Conservation (phyloP, 2,797 vertebrate genomes). For the Nyctalus aviator region DNA sequence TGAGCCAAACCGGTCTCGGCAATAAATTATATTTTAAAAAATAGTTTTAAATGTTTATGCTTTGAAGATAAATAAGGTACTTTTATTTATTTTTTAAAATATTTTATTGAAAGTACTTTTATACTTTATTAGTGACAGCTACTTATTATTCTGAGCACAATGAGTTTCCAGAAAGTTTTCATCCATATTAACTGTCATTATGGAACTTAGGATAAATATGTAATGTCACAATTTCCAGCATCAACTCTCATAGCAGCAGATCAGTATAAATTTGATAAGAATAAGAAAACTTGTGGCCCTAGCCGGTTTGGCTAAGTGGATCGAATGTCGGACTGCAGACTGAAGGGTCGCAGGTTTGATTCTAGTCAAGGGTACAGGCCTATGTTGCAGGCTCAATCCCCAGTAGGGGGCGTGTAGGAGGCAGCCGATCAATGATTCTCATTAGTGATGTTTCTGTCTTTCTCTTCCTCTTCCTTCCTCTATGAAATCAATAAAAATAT, state of each 20-base stretch:
- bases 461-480: no score
- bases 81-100: background rate
- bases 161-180: conserved; percentile 31
- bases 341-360: no score
- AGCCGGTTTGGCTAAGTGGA: no score
- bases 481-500: no score
- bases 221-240: background rate
- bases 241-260: background rate
- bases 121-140: conserved; percentile 1
- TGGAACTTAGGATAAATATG: background rate
- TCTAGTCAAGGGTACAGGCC: no score
- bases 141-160: background rate
- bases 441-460: no score
- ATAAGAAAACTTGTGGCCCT: background rate
- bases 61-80: background rate
- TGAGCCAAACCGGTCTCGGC: no score
- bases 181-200: background rate
- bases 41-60: background rate
- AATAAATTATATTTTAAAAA: no score
- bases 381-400: no score
- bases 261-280: conserved; percentile 38
- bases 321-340: no score
- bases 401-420: no score
- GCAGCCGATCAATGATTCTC: no score
- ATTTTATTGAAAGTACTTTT: background rate